Base-by-base conservation (phyloP, 37 sponge, comb jelly and placozoan species). In the Axinella damicornis region DNA sequence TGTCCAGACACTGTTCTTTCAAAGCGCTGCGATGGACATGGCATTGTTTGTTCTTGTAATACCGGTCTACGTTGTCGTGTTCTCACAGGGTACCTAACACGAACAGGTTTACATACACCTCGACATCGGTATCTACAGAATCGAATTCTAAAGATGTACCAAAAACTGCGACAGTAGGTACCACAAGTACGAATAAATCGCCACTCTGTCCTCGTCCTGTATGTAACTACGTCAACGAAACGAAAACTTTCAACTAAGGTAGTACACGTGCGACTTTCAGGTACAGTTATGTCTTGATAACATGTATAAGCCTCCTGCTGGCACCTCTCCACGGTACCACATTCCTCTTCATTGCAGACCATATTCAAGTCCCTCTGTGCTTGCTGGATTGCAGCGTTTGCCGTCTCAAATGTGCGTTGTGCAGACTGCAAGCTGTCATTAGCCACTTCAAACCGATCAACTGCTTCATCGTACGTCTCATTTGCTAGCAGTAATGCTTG, bases 351-450 rank as follows among this genome's bases (percentile, higher is more conserved):
- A 46, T 46, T 38, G 28, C 73, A 72, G 2, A 72, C 53, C 2
- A 2, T 5, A 72, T 72, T 27, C 18, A 72, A 21, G 34, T 2
- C 33, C 1, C 25, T 22, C 34, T 64, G 31, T 2, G 68, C 80
- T 20, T 18, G 2, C 25, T 38, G 28, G 67, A 64, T 12, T 20
- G 37, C 64, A 21, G 41, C 30, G 32, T 65, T 79, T 33, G 80
- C 80, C 5, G 39, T 27, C 13, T 79, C 53, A 21, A 64, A 33
- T 33, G 19, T 2, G 5, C 27, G 13, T 65, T 63, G 46, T 34
- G 80, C 80, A 65, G n/a, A 34, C 14, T 21, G n/a, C 31, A 76
- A 35, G n/a, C 20, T 76, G 22, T 41, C 22, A 5, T 76, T 76
- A 31, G 77, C 77, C 22, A 21, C 32, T 11, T 17, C 34, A 56